Percentiles rank a stretch among this genome's conserved stretches.
Evolutionary conservation across 2,113 vertebrate genomes (phyloP).

Genomic region (Recurvirostra avosetta): DNA sequence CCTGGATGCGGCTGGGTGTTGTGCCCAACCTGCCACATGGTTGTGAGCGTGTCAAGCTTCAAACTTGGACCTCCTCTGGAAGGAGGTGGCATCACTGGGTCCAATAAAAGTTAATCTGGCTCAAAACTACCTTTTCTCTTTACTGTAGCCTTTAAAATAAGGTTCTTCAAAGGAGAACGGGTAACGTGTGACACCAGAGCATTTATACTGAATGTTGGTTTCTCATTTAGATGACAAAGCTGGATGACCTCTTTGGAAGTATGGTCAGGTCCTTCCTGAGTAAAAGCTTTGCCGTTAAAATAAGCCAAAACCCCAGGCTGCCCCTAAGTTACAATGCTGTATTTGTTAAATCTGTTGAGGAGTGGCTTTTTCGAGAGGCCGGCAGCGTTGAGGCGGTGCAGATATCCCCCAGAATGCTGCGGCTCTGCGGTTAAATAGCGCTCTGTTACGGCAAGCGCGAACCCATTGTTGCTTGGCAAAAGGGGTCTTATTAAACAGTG

Average conservation of each 20-base stretch:
- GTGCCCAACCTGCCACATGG: no score
- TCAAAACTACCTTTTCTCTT: not conserved
- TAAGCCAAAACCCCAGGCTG: not conserved
- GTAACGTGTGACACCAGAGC: not conserved
- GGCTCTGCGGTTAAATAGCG: not conserved
- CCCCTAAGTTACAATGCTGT: fast-evolving
- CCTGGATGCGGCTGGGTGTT: not conserved
- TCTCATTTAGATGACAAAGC: not conserved
- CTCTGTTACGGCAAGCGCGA: not conserved
- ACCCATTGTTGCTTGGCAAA: not conserved
- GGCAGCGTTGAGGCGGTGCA: not conserved
- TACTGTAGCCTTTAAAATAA: not conserved
- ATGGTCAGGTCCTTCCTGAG: not conserved
- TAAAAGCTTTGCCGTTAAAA: not conserved
- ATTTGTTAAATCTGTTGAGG: not conserved
- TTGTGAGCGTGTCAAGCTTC: not conserved
- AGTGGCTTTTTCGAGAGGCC: not conserved
- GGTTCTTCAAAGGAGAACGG: not conserved
- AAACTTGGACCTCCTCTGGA: not conserved
- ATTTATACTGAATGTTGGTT: not conserved
- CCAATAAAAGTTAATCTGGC: not conserved
- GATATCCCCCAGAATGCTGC: not conserved
- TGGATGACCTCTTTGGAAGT: not conserved
- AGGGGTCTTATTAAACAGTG: not conserved
- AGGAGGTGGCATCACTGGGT: not conserved